Evolutionary conservation across 2,888 invertebrate species (phyloP).

Genomic region (Aethes cnicana): DNA sequence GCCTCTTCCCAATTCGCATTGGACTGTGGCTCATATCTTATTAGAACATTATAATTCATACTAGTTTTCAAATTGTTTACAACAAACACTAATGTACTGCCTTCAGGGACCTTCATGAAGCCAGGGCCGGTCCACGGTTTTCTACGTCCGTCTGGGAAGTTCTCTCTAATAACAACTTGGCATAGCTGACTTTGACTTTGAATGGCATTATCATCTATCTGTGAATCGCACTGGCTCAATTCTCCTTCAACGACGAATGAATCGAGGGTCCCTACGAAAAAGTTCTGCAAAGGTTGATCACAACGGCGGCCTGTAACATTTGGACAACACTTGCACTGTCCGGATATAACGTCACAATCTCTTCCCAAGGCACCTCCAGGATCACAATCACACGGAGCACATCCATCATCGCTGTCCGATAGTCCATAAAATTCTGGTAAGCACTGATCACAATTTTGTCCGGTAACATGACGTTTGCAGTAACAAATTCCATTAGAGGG

Average conservation of each 20-base stretch:
- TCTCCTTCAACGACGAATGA: constrained; percentile 96
- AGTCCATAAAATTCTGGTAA: constrained; percentile 95
- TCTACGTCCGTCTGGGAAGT: constrained; percentile 87
- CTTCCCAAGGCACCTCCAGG: constrained; percentile 95
- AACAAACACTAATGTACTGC: constrained; percentile 91
- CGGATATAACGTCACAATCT: constrained; percentile 94
- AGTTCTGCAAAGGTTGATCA: constrained; percentile 93
- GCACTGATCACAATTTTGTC: constrained; percentile 97
- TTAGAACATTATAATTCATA: constrained; percentile 94
- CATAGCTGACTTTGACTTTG: constrained; percentile 88
- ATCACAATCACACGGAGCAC: constrained; percentile 97
- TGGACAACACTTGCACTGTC: constrained; percentile 94
- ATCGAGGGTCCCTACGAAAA: constrained; percentile 93
- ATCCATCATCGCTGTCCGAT: constrained; percentile 94
- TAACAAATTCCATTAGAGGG: constrained; percentile 94
- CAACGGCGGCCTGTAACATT: constrained; percentile 93
- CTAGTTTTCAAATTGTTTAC: constrained; percentile 91
- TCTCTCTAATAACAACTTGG: constrained; percentile 91
- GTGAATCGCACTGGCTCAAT: constrained; percentile 75
- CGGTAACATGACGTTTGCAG: constrained; percentile 97
- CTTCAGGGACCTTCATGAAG: constrained; percentile 93
- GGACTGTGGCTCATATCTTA: constrained; percentile 93
- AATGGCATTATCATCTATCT: constrained; percentile 75
- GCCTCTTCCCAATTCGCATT: constrained; percentile 98
- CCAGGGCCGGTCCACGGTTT: constrained; percentile 97